phyloP scores from a whole-genome alignment of 2,797 vertebrate genomes.

The Thaleichthys pacificus region DNA sequence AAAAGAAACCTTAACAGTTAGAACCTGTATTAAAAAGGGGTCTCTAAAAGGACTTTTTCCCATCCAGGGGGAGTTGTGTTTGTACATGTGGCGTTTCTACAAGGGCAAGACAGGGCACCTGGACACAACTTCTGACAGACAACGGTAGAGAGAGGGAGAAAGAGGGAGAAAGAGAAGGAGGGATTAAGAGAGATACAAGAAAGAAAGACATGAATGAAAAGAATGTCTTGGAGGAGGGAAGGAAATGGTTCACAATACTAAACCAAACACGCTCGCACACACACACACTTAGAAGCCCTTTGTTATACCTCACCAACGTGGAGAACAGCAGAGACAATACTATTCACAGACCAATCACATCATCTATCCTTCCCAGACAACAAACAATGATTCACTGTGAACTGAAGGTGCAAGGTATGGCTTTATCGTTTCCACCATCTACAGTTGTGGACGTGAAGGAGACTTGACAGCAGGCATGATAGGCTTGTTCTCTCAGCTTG shows the following conservation, averaged over 20 bases:
- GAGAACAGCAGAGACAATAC: constrained; percentile 50
- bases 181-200: constrained; percentile 9
- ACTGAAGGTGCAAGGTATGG: constrained; percentile 60
- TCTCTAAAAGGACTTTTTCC: constrained; percentile 48
- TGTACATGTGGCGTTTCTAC: constrained; percentile 51
- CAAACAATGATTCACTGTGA: constrained; percentile 29
- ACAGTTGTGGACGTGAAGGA: constrained; percentile 41
- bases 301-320: constrained; percentile 52
- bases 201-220: constrained; percentile 18
- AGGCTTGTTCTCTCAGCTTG: constrained; percentile 14
- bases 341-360: constrained; percentile 39
- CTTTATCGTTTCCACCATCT: constrained; percentile 55
- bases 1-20: constrained; percentile 38
- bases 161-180: constrained; percentile 33
- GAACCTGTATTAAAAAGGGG: constrained; percentile 39
- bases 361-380: constrained; percentile 40
- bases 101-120: constrained; percentile 40
- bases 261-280: constrained; percentile 11
- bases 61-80: constrained; percentile 50
- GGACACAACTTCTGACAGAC: constrained; percentile 33
- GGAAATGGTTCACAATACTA: constrained; percentile 39
- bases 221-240: background rate
- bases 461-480: constrained; percentile 19
- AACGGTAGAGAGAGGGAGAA: constrained; percentile 24
- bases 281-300: constrained; percentile 57